phyloP scores from a whole-genome alignment of 1,140 invertebrate species.

The Artemia franciscana region DNA sequence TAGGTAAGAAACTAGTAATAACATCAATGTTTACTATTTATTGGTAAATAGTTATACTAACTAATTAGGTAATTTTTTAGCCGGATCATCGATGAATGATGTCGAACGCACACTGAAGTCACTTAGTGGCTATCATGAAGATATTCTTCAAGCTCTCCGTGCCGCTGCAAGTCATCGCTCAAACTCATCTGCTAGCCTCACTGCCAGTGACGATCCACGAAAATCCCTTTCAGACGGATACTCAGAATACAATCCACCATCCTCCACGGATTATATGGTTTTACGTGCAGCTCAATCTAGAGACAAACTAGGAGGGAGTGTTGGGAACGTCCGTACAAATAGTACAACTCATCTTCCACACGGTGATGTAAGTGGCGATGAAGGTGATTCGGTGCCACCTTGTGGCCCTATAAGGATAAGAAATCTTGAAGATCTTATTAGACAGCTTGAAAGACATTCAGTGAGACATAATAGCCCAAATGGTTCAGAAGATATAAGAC shows the following conservation, averaged over 20 bases:
- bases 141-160: conserved; percentile 57
- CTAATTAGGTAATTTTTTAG: too few species aligned
- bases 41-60: too few species aligned
- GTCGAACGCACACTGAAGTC: conserved; percentile 61
- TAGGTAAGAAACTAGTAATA: too few species aligned
- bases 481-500: conserved; percentile 68
- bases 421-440: conserved; percentile 68
- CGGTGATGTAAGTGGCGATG: conserved; percentile 24
- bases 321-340: conserved; percentile 17
- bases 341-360: conserved; percentile 20
- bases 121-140: conserved; percentile 74
- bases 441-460: conserved; percentile 68
- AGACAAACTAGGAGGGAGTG: conserved; percentile 37
- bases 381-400: conserved; percentile 17
- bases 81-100: conserved; percentile 29
- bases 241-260: conserved; percentile 11
- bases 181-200: conserved; percentile 28
- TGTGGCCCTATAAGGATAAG: conserved; percentile 38
- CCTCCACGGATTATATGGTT: conserved; percentile 7
- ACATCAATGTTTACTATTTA: too few species aligned
- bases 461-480: conserved; percentile 58
- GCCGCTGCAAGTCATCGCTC: conserved; percentile 31
- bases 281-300: conserved; percentile 13
- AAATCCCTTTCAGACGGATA: conserved; percentile 36
- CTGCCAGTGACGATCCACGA: conserved; percentile 33